phyloP scores from a whole-genome alignment of 37 sponge, comb jelly and placozoan species.

The Spongilla lacustris region DNA sequence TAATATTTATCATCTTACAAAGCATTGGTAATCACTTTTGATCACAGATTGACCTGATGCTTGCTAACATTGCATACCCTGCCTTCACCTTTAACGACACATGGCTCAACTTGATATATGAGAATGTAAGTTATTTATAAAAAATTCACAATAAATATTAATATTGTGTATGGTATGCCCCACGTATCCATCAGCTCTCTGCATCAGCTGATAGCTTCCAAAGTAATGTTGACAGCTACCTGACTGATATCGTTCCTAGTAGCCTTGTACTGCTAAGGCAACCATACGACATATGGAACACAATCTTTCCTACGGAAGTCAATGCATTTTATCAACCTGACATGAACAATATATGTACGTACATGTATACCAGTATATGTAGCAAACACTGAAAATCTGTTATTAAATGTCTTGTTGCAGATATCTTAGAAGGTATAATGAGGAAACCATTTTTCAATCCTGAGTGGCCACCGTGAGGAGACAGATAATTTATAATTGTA shows the following conservation, averaged over 20 bases:
- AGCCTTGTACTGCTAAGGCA: neutral
- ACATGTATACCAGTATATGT: too few species aligned
- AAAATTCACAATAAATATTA: too few species aligned
- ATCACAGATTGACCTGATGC: neutral
- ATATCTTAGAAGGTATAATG: slow-evolving; percentile 72
- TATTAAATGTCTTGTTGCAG: slow-evolving; percentile 19
- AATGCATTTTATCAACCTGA: slow-evolving; percentile 77
- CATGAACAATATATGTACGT: slow-evolving; percentile 46
- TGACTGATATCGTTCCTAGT: neutral
- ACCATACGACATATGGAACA: neutral
- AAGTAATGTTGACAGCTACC: neutral
- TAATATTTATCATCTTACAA: too few species aligned
- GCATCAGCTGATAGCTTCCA: neutral
- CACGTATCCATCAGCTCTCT: neutral
- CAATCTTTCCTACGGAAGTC: slow-evolving; percentile 58
- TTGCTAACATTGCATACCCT: neutral
- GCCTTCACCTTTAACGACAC: neutral
- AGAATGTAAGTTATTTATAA: neutral
- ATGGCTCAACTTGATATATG: neutral
- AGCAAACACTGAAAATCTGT: too few species aligned
- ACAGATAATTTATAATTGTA: neutral
- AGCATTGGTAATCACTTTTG: too few species aligned
- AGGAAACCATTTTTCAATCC: slow-evolving; percentile 63
- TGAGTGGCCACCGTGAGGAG: slow-evolving; percentile 59
- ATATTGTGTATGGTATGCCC: too few species aligned